Percentiles rank a stretch among this genome's conserved stretches.
Evolutionary conservation across 2,888 invertebrate genomes (phyloP).

Genomic region (Ligdia adustata): DNA sequence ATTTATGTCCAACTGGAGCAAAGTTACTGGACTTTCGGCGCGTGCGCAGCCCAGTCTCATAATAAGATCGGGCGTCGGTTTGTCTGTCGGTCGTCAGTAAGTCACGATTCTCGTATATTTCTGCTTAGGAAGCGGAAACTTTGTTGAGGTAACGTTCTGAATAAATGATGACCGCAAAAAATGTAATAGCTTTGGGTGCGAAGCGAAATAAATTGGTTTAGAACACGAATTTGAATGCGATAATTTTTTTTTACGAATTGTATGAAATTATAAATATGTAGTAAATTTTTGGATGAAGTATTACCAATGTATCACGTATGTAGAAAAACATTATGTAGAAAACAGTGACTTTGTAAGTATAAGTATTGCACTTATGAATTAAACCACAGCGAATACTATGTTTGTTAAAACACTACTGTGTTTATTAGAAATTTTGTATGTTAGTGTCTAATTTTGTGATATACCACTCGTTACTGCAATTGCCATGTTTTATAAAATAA

Average conservation of each 20-base stretch:
- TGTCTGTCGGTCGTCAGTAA: constrained; percentile 40
- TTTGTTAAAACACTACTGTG: no score
- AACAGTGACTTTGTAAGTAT: no score
- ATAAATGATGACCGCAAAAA: constrained; percentile 17
- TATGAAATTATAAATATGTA: no score
- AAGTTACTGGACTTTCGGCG: constrained; percentile 28
- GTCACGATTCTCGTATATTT: constrained; percentile 33
- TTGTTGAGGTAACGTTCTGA: constrained; percentile 16
- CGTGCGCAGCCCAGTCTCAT: constrained; percentile 46
- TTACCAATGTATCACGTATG: no score
- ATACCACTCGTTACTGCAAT: no score
- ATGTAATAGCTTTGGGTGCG: constrained; percentile 19
- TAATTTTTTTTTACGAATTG: constrained; percentile 8
- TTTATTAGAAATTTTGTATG: no score
- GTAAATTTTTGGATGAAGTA: no score
- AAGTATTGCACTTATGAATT: no score
- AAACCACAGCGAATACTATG: no score
- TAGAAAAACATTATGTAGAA: constrained; percentile 4
- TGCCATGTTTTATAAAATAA: no score
- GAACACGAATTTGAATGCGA: constrained; percentile 13
- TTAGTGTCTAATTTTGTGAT: no score
- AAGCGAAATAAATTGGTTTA: constrained; percentile 16
- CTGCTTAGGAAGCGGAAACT: constrained; percentile 28
- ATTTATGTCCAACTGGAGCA: constrained; percentile 27
- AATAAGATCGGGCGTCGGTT: constrained; percentile 46